A percentile compares a stretch with the other conserved stretches of the same genome.
Evolutionary conservation across 1,140 invertebrate species (phyloP).

Genomic region (Plectrocnemia conspersa): DNA sequence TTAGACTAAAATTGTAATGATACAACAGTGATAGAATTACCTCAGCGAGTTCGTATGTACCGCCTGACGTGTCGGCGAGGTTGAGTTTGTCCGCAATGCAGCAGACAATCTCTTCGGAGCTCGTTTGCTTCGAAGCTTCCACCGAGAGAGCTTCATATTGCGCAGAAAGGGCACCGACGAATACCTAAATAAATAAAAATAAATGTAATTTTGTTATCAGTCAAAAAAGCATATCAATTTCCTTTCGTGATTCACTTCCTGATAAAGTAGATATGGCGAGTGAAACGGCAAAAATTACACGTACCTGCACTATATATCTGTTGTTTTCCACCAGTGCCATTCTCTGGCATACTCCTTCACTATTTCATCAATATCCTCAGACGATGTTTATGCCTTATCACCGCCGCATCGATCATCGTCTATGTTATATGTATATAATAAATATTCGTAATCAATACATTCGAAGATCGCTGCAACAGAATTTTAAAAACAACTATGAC

Average conservation of each 20-base stretch:
- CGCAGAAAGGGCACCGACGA: conserved; percentile 81
- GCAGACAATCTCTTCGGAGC: conserved; percentile 81
- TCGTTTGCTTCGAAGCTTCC: conserved; percentile 87
- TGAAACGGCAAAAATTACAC: conserved; percentile 26
- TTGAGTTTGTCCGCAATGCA: conserved; percentile 76
- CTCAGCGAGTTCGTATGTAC: conserved; percentile 85
- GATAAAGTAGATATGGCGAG: no score
- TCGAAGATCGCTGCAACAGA: no score
- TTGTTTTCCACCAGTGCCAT: conserved; percentile 53
- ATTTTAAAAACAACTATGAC: no score
- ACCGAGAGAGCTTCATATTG: conserved; percentile 88
- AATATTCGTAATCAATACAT: no score
- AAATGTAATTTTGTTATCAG: no score
- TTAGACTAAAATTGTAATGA: no score
- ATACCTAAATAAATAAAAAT: conserved; percentile 63
- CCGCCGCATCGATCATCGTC: conserved; percentile 22
- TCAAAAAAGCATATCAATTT: no score
- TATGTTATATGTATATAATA: no score
- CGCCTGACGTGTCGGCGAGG: conserved; percentile 57
- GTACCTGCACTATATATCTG: conserved; percentile 56
- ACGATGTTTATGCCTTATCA: conserved; percentile 10
- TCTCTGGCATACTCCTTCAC: conserved; percentile 46
- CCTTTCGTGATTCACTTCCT: no score
- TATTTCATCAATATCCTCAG: conserved; percentile 36
- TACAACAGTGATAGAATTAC: conserved; percentile 48